phyloP scores from a whole-genome alignment of 2,888 invertebrate genomes.

The Melipona bicolor region DNA sequence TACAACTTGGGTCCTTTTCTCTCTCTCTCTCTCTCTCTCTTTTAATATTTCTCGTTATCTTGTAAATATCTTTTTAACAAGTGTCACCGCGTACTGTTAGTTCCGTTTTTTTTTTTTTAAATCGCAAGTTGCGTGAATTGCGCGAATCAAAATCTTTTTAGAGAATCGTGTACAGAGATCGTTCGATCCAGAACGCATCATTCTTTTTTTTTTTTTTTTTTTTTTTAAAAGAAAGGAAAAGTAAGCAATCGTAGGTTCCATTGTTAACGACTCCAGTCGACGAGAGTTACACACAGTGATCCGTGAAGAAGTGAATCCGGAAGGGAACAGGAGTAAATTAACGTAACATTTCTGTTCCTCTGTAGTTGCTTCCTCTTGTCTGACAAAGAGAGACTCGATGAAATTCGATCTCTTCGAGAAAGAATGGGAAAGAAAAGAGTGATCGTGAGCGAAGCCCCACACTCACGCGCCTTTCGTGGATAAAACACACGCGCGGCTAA shows the following conservation, averaged over 20 bases:
- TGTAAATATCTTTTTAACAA: slow-evolving; percentile 17
- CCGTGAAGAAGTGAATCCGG: neutral
- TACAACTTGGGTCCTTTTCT: neutral
- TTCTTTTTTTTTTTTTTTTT: neutral
- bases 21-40: neutral
- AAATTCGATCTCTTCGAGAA: neutral
- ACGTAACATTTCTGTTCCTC: slow-evolving; percentile 19
- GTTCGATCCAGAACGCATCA: too few species aligned
- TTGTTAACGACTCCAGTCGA: slow-evolving; percentile 21
- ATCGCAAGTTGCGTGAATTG: slow-evolving; percentile 20
- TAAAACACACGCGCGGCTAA: slow-evolving; percentile 32
- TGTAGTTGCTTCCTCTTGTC: slow-evolving; percentile 40
- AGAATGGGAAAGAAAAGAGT: slow-evolving; percentile 56
- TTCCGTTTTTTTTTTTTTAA: neutral
- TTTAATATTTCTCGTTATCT: slow-evolving; percentile 18
- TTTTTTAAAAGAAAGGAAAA: neutral
- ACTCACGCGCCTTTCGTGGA: slow-evolving; percentile 52
- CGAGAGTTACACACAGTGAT: neutral
- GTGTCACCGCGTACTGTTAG: slow-evolving; percentile 28
- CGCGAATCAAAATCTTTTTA: slow-evolving; percentile 23
- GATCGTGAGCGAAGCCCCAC: slow-evolving; percentile 18
- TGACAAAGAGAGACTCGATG: neutral
- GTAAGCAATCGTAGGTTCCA: slow-evolving; percentile 12
- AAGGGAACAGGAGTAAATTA: slow-evolving; percentile 8
- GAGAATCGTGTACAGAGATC: neutral